Base-by-base conservation (phyloP, 1,140 invertebrate genomes). In the Tribolium castaneum region DNA sequence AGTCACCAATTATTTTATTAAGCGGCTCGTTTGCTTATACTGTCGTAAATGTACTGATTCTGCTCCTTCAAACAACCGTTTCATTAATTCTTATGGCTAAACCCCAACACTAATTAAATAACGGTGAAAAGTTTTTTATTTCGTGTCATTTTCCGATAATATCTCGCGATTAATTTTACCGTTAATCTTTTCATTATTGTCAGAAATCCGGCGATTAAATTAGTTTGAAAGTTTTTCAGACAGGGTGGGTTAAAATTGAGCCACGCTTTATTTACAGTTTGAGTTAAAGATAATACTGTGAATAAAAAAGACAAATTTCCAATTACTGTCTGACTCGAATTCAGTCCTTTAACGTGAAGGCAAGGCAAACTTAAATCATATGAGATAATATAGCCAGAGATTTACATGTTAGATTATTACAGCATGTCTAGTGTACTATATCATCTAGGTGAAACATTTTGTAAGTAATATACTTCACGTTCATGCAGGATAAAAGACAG, bases 401-500 rank as follows among this genome's bases (percentile, higher is more conserved):
- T 59, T 59, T 59, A 59, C 54, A 22, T 19, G 22, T 25, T 19
- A 25, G 54, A 59, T 59, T 59, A 59, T 59, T 19, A 59, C 22
- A 22, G 54, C 54, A 59, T n/a, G 54, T 25, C 54, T 9, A 19
- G 22, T 30, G 22, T 59, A 59, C 54, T 59, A 25, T 59, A 59
- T 59, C 54, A 59, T 19, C 22, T 45, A 45, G 39, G 39, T 45
- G 39, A 45, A 45, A 45, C 7, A 45, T 45, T 45, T 45, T 59
- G 16, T 59, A 59, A 59, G 54, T 59, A 59, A 59, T 59, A 59
- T 59, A 59, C 54, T 59, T 19, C 13, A 59, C 22, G 54, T 59
- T 10, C 39, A 59, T 22, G 54, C 22, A 59, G 9, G 10, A 19
- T 19, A 25, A 59, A 59, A 59, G 16, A 22, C 16, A 22, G 14